Evolutionary conservation across 2,797 vertebrate species (phyloP).

Genomic region (Myotis pilosus): DNA sequence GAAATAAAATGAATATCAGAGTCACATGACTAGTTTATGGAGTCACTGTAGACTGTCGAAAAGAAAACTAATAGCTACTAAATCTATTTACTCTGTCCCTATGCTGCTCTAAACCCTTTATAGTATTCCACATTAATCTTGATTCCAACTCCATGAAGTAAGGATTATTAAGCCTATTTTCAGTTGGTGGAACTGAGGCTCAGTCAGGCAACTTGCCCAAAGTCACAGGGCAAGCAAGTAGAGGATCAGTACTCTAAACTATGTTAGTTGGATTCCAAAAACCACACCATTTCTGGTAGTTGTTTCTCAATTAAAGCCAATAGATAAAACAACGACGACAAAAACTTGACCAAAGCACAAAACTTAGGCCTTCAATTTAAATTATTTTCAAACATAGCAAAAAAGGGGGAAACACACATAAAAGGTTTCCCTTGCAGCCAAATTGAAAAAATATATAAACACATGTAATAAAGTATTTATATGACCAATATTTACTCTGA

Average conservation of each 20-base stretch:
- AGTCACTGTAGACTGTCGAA: background rate
- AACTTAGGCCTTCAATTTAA: conserved; percentile 37
- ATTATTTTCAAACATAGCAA: background rate
- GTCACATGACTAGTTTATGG: background rate
- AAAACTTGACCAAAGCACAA: background rate
- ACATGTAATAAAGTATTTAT: background rate
- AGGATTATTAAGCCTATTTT: background rate
- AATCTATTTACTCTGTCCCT: background rate
- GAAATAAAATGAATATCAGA: background rate
- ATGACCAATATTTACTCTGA: background rate
- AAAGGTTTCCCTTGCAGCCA: background rate
- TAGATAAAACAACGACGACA: background rate
- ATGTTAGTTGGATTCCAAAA: background rate
- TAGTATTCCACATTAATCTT: background rate
- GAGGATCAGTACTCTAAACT: background rate
- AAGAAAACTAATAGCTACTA: background rate
- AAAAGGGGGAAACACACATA: background rate
- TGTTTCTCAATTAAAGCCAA: background rate
- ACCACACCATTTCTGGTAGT: background rate
- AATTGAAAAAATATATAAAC: background rate
- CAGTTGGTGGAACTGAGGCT: background rate
- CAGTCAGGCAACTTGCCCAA: background rate
- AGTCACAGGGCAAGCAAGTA: background rate
- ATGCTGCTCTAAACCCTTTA: background rate
- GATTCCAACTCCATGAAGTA: background rate